Percentiles rank a stretch among this genome's conserved stretches.
Evolutionary conservation across 1,140 invertebrate species (phyloP).

Genomic region (Drosophila insularis): DNA sequence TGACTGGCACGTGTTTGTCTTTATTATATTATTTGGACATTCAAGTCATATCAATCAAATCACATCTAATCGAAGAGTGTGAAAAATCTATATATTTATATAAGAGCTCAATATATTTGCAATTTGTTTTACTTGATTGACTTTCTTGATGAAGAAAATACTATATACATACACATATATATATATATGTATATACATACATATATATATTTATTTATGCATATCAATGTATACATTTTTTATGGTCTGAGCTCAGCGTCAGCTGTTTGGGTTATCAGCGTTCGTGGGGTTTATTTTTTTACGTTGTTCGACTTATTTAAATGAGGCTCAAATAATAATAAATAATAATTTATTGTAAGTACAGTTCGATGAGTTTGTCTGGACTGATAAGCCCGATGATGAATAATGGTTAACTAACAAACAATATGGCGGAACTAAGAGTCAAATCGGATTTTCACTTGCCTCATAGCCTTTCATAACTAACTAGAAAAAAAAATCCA

Average conservation of each 20-base stretch:
- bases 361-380: slow-evolving; percentile 42
- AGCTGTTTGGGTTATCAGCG: slow-evolving; percentile 56
- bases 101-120: background rate
- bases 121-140: slow-evolving; percentile 10
- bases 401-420: slow-evolving; percentile 49
- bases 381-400: slow-evolving; percentile 62
- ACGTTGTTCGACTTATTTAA: slow-evolving; percentile 47
- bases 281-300: slow-evolving; percentile 28
- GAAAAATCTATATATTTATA: slow-evolving; percentile 7
- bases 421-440: slow-evolving; percentile 51
- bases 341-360: slow-evolving; percentile 50
- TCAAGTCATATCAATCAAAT: slow-evolving; percentile 9
- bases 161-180: background rate
- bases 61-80: background rate
- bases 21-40: background rate
- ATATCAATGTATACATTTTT: slow-evolving; percentile 29
- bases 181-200: background rate
- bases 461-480: slow-evolving; percentile 13
- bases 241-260: slow-evolving; percentile 31
- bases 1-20: slow-evolving; percentile 18
- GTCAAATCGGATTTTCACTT: slow-evolving; percentile 11
- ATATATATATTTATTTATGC: slow-evolving; percentile 10
- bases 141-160: background rate
- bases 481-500: background rate
- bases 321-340: slow-evolving; percentile 46